Evolutionary conservation across 2,113 vertebrate genomes (phyloP).

Genomic region (Gambusia holbrooki): DNA sequence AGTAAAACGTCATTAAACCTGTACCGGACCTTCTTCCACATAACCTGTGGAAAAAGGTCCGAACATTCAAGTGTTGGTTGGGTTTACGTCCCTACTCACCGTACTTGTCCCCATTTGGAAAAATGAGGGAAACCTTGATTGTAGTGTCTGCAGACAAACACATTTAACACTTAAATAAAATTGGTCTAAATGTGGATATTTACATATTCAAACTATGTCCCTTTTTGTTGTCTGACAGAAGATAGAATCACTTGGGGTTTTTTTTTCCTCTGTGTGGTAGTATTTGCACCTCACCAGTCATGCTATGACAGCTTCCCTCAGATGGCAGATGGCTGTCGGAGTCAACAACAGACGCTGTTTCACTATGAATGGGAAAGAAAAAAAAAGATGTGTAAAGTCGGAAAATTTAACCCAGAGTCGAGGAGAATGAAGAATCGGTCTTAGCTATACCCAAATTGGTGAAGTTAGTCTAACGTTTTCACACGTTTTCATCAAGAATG

Average conservation of each 20-base stretch:
- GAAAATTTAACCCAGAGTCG: slow-evolving; percentile 1
- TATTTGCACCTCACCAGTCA: slow-evolving; percentile 59
- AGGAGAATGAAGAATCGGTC: neutral
- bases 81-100: slow-evolving; percentile 67
- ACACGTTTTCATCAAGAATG: neutral
- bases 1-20: neutral
- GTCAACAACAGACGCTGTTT: slow-evolving; percentile 11
- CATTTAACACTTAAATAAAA: neutral
- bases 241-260: neutral
- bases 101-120: slow-evolving; percentile 84
- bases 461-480: neutral
- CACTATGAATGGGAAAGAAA: neutral
- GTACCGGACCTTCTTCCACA: neutral
- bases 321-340: slow-evolving; percentile 22
- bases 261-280: neutral
- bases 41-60: too few species aligned
- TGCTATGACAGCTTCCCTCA: slow-evolving; percentile 43
- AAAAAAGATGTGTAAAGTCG: slow-evolving; percentile 22
- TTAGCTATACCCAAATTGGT: neutral
- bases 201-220: neutral
- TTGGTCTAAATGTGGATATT: neutral
- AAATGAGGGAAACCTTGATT: slow-evolving; percentile 74
- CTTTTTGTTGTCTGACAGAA: slow-evolving; percentile 29
- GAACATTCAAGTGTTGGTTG: neutral
- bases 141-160: slow-evolving; percentile 64